These are phyloP conservation scores for Calameuta pallipes DNA, from an alignment of 2,888 invertebrate genomes.

Conservation along the genomic window DNA sequence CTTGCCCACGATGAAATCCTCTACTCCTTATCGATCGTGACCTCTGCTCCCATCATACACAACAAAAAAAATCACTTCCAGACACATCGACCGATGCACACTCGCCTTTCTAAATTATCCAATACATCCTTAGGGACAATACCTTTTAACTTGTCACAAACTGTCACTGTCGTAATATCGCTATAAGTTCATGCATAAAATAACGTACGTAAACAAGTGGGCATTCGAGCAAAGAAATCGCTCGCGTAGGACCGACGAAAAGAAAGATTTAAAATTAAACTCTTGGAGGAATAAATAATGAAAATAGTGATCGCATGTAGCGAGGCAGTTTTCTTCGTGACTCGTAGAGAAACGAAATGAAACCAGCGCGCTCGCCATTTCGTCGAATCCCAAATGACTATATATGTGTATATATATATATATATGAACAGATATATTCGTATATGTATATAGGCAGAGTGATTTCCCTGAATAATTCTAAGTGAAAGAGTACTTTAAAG, in stretches of 20 bases:
- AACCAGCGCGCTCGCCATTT: conserved; percentile 29
- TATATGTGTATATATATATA: not conserved
- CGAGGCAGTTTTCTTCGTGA: conserved; percentile 26
- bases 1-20: not conserved
- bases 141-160: not conserved
- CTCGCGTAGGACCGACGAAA: not conserved
- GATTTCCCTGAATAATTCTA: conserved; percentile 13
- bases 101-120: not conserved
- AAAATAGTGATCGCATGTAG: conserved; percentile 29
- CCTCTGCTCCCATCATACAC: not conserved
- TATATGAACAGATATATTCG: not conserved
- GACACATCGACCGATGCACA: not conserved
- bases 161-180: not conserved
- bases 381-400: conserved; percentile 20
- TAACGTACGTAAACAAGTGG: not conserved
- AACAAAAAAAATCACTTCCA: not conserved
- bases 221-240: not conserved
- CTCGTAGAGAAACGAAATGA: not conserved
- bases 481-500: conserved; percentile 36
- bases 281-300: conserved; percentile 13
- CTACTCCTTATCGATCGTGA: not conserved
- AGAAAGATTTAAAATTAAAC: conserved; percentile 11
- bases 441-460: not conserved
- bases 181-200: not conserved
- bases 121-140: not conserved